Evolutionary conservation across 2,113 vertebrate genomes (phyloP).

Genomic region (Conger conger): DNA sequence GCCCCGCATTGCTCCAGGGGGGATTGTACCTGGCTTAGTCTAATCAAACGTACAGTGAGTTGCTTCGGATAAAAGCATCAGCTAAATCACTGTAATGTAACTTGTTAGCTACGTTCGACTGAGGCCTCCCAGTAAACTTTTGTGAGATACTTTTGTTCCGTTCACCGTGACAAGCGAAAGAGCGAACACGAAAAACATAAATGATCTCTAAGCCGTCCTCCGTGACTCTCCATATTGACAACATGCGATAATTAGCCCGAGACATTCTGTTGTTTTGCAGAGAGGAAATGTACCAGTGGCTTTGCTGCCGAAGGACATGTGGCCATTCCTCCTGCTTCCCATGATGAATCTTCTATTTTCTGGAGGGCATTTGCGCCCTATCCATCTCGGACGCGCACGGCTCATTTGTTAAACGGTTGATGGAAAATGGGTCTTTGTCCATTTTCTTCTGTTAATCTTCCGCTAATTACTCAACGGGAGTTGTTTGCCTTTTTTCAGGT

Average conservation of each 20-base stretch:
- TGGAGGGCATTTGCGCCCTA: slow-evolving; percentile 11
- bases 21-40: too few species aligned
- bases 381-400: not conserved
- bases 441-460: slow-evolving; percentile 48
- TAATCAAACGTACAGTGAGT: too few species aligned
- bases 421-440: slow-evolving; percentile 30
- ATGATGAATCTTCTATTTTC: slow-evolving; percentile 23
- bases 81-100: too few species aligned
- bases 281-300: not conserved
- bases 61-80: too few species aligned
- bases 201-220: not conserved
- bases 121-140: not conserved
- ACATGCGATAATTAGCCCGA: not conserved
- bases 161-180: not conserved
- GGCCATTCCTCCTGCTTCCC: not conserved
- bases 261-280: not conserved
- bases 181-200: not conserved
- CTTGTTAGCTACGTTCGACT: not conserved
- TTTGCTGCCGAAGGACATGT: not conserved
- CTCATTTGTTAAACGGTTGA: slow-evolving; percentile 23
- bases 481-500: slow-evolving; percentile 45
- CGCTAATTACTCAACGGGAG: slow-evolving; percentile 47
- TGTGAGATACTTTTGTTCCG: too few species aligned
- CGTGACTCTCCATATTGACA: not conserved
- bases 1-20: too few species aligned